Conservation (phyloP, 2,113 vertebrate genomes). For the Dolichotis patagonum region DNA sequence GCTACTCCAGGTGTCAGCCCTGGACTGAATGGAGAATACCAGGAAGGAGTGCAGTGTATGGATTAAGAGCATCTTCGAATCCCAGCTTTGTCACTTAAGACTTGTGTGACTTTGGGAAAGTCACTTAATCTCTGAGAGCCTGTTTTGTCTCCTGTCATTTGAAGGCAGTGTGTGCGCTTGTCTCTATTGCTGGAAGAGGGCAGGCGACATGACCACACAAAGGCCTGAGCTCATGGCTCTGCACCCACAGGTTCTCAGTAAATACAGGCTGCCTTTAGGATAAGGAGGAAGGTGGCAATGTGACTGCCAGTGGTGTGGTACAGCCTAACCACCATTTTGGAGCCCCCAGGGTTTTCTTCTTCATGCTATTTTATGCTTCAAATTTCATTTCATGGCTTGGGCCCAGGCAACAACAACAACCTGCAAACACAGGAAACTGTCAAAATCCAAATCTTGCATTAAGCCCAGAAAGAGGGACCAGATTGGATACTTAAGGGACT, state of each 20-base stretch:
- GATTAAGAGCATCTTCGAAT: not conserved
- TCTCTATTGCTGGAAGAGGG: not conserved
- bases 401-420: not conserved
- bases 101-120: not conserved
- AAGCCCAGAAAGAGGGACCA: not conserved
- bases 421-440: conserved; percentile 65
- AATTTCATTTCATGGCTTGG: conserved; percentile 60
- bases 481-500: not conserved
- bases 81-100: not conserved
- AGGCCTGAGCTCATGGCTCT: not conserved
- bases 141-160: not conserved
- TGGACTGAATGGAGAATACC: not conserved
- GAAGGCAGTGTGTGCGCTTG: not conserved
- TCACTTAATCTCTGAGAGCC: not conserved
- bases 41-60: rapidly evolving
- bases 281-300: not conserved
- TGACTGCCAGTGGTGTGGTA: not conserved
- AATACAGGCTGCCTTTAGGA: not conserved
- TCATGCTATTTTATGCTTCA: not conserved
- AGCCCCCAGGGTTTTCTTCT: not conserved
- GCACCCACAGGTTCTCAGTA: not conserved
- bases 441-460: conserved; percentile 12
- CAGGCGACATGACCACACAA: rapidly evolving
- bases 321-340: not conserved
- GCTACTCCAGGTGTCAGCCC: not conserved